These are phyloP conservation scores for Metallyticus violacea DNA, from an alignment of 2,888 invertebrate species.

Conservation along the genomic window DNA sequence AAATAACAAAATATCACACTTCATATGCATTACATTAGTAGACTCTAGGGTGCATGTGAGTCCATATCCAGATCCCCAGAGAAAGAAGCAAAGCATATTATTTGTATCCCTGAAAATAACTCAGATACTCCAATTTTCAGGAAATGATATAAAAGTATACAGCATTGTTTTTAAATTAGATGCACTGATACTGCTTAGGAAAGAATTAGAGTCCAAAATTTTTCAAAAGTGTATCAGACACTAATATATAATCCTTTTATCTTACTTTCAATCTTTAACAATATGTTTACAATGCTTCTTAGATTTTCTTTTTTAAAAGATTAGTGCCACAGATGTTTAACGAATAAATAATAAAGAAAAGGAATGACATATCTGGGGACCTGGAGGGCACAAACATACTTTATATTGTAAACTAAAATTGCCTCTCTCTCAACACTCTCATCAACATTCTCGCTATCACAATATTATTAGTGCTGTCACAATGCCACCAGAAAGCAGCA, in stretches of 20 bases:
- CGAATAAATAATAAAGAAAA: neutral
- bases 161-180: too few relatives aligned
- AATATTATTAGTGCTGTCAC: neutral
- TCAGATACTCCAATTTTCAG: too few relatives aligned
- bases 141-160: too few relatives aligned
- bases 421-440: neutral
- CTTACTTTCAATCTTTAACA: neutral
- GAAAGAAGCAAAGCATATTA: too few relatives aligned
- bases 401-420: too few relatives aligned
- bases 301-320: neutral
- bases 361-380: neutral
- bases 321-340: neutral
- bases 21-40: neutral
- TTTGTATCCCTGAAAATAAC: too few relatives aligned
- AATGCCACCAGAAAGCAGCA: neutral
- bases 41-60: neutral
- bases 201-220: too few relatives aligned
- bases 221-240: too few relatives aligned
- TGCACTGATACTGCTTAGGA: too few relatives aligned
- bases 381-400: neutral
- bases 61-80: neutral
- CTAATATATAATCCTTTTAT: too few relatives aligned
- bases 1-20: neutral
- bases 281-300: neutral
- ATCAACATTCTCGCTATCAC: neutral